Evolutionary conservation across 2,113 vertebrate genomes (phyloP).

Genomic region (Gymnarchus niloticus): DNA sequence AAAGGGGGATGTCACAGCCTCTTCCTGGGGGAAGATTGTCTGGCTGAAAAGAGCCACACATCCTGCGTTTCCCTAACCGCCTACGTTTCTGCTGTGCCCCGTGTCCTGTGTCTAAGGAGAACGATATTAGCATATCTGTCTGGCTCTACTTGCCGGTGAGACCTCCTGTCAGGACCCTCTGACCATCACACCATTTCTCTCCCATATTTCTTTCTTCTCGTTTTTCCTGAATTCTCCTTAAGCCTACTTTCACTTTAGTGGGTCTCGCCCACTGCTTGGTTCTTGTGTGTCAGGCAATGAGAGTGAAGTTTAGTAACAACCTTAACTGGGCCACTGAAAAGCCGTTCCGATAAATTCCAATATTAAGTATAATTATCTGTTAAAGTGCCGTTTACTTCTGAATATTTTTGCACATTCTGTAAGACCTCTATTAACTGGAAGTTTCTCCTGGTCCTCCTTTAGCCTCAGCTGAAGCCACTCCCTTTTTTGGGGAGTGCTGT

Average conservation of each 20-base stretch:
- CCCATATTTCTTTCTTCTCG: background rate
- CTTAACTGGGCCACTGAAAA: background rate
- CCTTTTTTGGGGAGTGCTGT: constrained; percentile 58
- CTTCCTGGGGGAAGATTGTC: background rate
- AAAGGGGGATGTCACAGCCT: background rate
- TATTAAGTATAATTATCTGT: background rate
- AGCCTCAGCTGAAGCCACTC: constrained; percentile 46
- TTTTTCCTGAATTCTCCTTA: background rate
- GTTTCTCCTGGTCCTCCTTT: constrained; percentile 49
- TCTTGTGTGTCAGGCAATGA: background rate
- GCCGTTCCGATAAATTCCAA: background rate
- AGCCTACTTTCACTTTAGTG: background rate
- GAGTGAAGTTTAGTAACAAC: background rate
- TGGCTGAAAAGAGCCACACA: background rate
- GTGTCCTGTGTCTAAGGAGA: background rate
- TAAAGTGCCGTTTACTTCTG: too few relatives aligned
- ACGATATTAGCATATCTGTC: background rate
- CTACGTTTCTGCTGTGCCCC: background rate
- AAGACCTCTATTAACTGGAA: background rate
- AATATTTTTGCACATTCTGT: background rate
- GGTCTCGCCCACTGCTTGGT: too few relatives aligned
- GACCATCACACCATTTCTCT: background rate
- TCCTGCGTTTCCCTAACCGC: background rate
- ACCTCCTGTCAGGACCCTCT: background rate
- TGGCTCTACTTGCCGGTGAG: background rate